phyloP scores from a whole-genome alignment of 2,113 vertebrate species.

The Heloderma charlesbogerti region DNA sequence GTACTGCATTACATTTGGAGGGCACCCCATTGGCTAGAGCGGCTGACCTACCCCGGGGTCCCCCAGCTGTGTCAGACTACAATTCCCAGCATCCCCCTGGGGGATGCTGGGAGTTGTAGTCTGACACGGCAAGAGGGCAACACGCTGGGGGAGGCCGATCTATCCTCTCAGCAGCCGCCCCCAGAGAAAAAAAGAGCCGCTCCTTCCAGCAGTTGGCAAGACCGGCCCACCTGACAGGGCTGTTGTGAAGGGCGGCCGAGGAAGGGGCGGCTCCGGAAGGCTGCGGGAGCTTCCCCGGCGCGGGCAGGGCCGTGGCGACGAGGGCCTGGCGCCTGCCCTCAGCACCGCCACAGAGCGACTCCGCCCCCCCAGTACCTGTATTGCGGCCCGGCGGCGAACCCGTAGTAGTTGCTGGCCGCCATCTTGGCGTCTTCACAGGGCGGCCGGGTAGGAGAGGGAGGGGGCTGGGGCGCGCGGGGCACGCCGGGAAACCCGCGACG shows the following conservation, averaged over 20 bases:
- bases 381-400: slow-evolving; percentile 79
- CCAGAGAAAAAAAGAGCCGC: no score
- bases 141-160: no score
- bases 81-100: no score
- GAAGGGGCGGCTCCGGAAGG: background rate
- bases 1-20: no score
- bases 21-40: background rate
- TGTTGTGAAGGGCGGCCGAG: background rate
- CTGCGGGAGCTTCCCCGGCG: background rate
- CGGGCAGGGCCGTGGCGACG: background rate
- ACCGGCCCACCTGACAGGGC: background rate
- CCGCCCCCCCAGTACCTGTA: slow-evolving; percentile 78
- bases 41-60: no score
- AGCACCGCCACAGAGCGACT: background rate
- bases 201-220: background rate
- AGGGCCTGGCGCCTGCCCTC: no score
- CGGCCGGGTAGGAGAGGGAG: background rate
- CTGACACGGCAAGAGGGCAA: no score
- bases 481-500: background rate
- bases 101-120: no score
- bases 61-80: no score
- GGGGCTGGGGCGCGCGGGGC: background rate
- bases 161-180: no score
- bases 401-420: slow-evolving; percentile 84
- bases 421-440: slow-evolving; percentile 80